Base-by-base conservation (phyloP, 2,113 vertebrate genomes). In the Muntiacus reevesi region DNA sequence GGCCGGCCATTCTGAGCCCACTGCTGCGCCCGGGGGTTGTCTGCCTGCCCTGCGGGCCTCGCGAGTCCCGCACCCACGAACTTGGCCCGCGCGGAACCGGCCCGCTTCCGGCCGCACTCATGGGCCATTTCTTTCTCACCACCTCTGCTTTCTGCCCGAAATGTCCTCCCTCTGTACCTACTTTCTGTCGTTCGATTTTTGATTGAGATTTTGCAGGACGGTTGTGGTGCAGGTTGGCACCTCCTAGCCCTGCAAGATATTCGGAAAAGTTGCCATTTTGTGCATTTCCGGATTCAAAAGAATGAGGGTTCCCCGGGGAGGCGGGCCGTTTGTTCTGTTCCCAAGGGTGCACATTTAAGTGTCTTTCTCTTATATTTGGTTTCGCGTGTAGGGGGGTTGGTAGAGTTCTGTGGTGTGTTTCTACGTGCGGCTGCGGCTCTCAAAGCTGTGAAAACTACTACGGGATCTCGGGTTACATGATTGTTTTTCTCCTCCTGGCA, bases 401-500 rank as follows among this genome's bases (percentile, higher is more conserved):
- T 57, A 45, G 64, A 87, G 45, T 47, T 62, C 40, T 52, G 13
- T 21, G 36, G 88, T 60, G 50, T 83, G 94, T 87, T 93, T 79
- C 30, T 83, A 91, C 33, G 52, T 78, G 86, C 14, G 60, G 74
- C 79, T 89, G 94, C 55, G 67, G 59, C 84, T 97, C 67, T 91
- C 86, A 60, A 57, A 95, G 86, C 97, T 87, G 97, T 95, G 96
- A 97, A 98, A 98, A 98, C 94, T 97, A 97, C 98, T 98, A 97
- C 64, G 25, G 79, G 47, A 5, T 89, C 98, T 97, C 95, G 17
- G 95, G 96, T 98, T 98, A 97, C 96, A 95, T 76, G 71, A 23
- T n/a, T 81, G 45, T 62, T 87, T 97, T 84, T 89, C 93, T 98
- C 83, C 95, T 92, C 79, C 95, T 92, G 96, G 87, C 98, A 99